Conservation (phyloP, 2,113 vertebrate genomes). For the Charadrius vociferus region DNA sequence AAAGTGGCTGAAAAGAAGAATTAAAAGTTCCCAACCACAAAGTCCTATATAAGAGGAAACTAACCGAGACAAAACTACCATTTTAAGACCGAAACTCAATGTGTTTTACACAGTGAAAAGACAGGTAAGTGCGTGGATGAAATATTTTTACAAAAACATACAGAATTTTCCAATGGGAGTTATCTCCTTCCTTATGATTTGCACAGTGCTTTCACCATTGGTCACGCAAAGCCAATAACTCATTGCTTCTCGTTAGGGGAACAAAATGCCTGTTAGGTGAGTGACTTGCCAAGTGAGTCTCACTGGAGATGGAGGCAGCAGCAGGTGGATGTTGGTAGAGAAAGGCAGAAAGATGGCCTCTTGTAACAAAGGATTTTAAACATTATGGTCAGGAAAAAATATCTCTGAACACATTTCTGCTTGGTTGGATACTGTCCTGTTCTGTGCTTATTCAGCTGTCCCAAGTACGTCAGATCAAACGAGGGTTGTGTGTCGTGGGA, state of each 20-base stretch:
- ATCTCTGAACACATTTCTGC: not conserved
- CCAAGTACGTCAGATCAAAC: fast-evolving
- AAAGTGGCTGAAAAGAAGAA: not conserved
- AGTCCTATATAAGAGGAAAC: not conserved
- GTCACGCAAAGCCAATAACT: not conserved
- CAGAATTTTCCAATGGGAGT: not conserved
- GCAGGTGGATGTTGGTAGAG: not conserved
- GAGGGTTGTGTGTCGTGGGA: not conserved
- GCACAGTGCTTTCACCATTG: fast-evolving
- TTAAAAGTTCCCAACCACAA: not conserved
- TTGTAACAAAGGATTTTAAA: not conserved
- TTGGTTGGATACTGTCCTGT: not conserved
- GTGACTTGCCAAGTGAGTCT: not conserved
- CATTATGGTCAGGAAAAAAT: not conserved
- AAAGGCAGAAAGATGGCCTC: not conserved
- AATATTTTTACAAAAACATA: not conserved
- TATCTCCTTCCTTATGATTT: not conserved
- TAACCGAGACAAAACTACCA: not conserved
- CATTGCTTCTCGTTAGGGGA: not conserved
- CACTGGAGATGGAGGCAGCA: not conserved
- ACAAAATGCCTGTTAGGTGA: not conserved
- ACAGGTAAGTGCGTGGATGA: not conserved
- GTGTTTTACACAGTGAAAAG: not conserved
- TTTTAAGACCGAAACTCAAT: not conserved
- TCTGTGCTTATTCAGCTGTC: not conserved